A percentile compares a stretch with the other conserved stretches of the same genome.
Evolutionary conservation across 2,113 vertebrate genomes (phyloP).

Genomic region (Pygoscelis antarcticus): DNA sequence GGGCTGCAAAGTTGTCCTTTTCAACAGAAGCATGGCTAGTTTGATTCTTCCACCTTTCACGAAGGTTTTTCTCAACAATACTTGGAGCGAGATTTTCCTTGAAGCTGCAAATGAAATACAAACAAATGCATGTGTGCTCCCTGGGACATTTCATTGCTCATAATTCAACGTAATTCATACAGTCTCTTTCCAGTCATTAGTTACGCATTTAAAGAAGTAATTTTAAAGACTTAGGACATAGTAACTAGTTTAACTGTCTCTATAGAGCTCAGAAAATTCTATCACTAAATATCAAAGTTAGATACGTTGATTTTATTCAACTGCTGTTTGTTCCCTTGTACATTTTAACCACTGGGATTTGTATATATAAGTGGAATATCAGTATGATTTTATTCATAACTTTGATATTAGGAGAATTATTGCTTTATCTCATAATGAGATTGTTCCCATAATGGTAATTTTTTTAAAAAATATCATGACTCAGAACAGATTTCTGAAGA

Average conservation of each 20-base stretch:
- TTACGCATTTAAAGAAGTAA: slow-evolving; percentile 9
- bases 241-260: background rate
- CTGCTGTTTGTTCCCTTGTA: background rate
- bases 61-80: background rate
- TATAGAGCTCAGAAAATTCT: background rate
- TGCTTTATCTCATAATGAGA: background rate
- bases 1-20: background rate
- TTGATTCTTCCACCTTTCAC: background rate
- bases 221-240: background rate
- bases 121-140: background rate
- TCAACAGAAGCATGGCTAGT: background rate
- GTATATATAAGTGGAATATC: background rate
- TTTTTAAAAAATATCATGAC: background rate
- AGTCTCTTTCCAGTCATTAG: background rate
- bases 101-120: background rate
- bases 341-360: background rate
- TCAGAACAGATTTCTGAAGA: background rate
- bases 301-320: background rate
- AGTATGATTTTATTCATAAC: background rate
- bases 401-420: slow-evolving; percentile 23
- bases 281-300: background rate
- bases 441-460: background rate
- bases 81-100: background rate
- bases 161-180: background rate
- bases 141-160: background rate